Evolutionary conservation across 1,140 invertebrate species (phyloP).

Genomic region (Cyclargus thomasi): DNA sequence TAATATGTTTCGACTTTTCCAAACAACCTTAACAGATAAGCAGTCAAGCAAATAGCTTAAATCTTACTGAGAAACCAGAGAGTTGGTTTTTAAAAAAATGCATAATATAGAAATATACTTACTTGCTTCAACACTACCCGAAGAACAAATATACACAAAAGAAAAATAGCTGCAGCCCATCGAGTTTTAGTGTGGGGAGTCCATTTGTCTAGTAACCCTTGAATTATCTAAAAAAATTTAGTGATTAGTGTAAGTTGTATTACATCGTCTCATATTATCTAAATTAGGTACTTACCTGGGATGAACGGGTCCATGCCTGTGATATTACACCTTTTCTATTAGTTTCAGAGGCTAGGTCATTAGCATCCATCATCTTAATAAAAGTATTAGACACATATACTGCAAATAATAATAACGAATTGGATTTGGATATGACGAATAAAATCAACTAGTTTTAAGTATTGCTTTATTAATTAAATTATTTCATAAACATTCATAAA

Average conservation of each 20-base stretch:
- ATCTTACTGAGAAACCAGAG: too few species aligned
- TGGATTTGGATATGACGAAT: constrained; percentile 14
- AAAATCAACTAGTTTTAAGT: background rate
- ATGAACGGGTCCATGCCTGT: constrained; percentile 76
- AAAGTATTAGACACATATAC: constrained; percentile 8
- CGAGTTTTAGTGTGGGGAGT: constrained; percentile 78
- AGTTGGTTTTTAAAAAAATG: too few species aligned
- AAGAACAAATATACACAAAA: constrained; percentile 77
- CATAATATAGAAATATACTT: constrained; percentile 32
- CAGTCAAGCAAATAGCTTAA: too few species aligned
- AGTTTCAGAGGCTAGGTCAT: constrained; percentile 70
- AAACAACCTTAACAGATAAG: too few species aligned
- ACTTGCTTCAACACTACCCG: constrained; percentile 79
- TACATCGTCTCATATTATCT: background rate
- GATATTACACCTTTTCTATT: constrained; percentile 73
- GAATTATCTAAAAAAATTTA: constrained; percentile 68
- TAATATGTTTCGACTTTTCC: too few species aligned
- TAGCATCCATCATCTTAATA: constrained; percentile 75
- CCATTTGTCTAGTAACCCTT: constrained; percentile 79
- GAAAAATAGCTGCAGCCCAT: constrained; percentile 75
- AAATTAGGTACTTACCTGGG: constrained; percentile 64
- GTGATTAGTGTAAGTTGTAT: background rate
- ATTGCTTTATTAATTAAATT: background rate
- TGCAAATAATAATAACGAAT: constrained; percentile 6
- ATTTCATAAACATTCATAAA: background rate